Conservation (phyloP, 2,797 vertebrate genomes). For the Linurgus olivaceus region DNA sequence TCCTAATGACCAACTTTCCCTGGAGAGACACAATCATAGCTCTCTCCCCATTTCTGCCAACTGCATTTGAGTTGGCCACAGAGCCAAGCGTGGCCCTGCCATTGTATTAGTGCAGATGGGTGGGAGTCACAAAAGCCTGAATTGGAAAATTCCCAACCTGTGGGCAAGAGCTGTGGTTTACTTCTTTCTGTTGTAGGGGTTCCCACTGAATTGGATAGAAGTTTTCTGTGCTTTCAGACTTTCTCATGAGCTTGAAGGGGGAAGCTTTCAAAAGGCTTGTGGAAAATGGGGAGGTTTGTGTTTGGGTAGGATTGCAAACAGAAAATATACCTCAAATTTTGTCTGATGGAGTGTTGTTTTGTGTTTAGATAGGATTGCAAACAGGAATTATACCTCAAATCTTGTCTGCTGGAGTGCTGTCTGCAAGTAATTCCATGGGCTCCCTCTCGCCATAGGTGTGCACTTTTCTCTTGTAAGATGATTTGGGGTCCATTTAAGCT, state of each 20-base stretch:
- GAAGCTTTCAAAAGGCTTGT: not conserved
- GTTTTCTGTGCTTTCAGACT: not conserved
- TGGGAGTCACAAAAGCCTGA: conserved; percentile 5
- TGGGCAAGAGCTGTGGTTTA: not conserved
- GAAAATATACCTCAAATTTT: not conserved
- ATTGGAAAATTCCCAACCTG: conserved; percentile 29
- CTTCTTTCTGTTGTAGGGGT: not conserved
- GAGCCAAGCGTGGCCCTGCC: not conserved
- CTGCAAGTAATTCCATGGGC: not conserved
- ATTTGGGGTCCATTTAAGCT: not conserved
- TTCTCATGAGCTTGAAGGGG: not conserved
- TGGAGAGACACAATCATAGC: conserved; percentile 35
- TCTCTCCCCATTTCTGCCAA: conserved; percentile 3
- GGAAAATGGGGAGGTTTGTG: not conserved
- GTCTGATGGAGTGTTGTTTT: not conserved
- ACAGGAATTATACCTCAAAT: not conserved
- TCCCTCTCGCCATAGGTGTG: not conserved
- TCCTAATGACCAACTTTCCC: conserved; percentile 58
- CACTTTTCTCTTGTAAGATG: not conserved
- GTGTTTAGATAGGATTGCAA: not conserved
- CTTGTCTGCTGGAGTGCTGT: not conserved
- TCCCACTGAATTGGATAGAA: not conserved
- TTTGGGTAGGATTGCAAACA: not conserved
- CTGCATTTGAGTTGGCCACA: conserved; percentile 18
- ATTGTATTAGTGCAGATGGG: conserved; percentile 48